Percentiles rank a stretch among this genome's conserved stretches.
Conservation (phyloP, 2,797 vertebrate genomes). For the Manis javanica region DNA sequence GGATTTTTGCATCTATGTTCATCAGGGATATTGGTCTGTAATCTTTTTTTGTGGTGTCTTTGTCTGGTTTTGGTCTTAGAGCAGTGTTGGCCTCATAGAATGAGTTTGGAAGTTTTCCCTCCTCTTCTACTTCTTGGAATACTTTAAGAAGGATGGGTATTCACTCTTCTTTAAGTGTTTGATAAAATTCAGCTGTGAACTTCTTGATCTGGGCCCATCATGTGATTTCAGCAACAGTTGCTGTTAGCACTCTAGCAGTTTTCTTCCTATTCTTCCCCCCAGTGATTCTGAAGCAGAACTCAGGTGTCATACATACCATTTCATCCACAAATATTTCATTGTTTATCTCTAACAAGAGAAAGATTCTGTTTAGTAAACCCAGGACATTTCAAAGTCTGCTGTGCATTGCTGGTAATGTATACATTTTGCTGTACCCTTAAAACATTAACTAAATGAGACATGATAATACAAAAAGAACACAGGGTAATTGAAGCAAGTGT, state of each 20-base stretch:
- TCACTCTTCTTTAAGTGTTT: too few species aligned
- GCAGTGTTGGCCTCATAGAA: too few species aligned
- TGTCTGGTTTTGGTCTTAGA: too few species aligned
- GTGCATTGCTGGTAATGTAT: not conserved
- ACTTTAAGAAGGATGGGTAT: too few species aligned
- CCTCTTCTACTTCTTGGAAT: too few species aligned
- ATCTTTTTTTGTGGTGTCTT: too few species aligned
- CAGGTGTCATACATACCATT: rapidly evolving
- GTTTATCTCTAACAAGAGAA: not conserved
- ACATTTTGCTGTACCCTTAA: not conserved
- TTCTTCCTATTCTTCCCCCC: not conserved
- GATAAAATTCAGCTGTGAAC: too few species aligned
- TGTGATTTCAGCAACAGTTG: not conserved
- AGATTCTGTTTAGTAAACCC: not conserved
- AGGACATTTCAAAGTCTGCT: not conserved
- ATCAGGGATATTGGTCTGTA: too few species aligned
- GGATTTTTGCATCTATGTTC: too few species aligned
- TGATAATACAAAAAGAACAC: not conserved
- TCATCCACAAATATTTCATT: not conserved
- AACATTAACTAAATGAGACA: not conserved
- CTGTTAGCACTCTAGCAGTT: rapidly evolving
- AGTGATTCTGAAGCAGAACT: not conserved
- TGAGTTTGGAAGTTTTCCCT: too few species aligned
- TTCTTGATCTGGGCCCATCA: not conserved
- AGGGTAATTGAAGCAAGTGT: not conserved